These are phyloP conservation scores for Bibio marci DNA, from an alignment of 2,888 invertebrate genomes.

Conservation along the genomic window DNA sequence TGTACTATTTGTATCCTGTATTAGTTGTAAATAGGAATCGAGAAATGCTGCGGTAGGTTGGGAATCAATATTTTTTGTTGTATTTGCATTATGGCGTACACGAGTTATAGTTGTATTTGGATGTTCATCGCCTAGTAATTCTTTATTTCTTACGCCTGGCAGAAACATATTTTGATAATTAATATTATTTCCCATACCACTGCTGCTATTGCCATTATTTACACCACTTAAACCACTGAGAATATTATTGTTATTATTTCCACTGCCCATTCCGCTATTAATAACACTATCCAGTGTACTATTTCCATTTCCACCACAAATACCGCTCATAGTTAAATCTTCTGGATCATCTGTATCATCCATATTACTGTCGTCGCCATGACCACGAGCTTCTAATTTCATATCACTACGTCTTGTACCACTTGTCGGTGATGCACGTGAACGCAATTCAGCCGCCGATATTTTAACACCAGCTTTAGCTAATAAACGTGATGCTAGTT, in stretches of 20 bases:
- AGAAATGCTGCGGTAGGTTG: slow-evolving; percentile 55
- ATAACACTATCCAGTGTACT: too few relatives aligned
- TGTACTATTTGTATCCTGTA: slow-evolving; percentile 71
- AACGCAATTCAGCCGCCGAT: slow-evolving; percentile 64
- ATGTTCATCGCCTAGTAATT: slow-evolving; percentile 25
- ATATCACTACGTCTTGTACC: slow-evolving; percentile 62
- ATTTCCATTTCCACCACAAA: too few relatives aligned
- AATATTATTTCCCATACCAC: background rate
- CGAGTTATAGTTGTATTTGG: slow-evolving; percentile 47
- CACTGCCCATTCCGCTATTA: slow-evolving; percentile 19
- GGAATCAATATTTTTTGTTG: slow-evolving; percentile 47
- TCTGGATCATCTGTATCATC: slow-evolving; percentile 53
- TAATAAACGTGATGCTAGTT: slow-evolving; percentile 66
- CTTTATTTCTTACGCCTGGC: slow-evolving; percentile 2
- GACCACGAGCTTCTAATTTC: slow-evolving; percentile 58
- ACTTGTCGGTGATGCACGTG: slow-evolving; percentile 65
- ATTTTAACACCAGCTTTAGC: slow-evolving; percentile 82
- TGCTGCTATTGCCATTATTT: slow-evolving; percentile 15
- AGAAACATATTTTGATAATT: background rate
- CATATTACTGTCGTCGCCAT: slow-evolving; percentile 50
- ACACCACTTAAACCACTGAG: slow-evolving; percentile 20
- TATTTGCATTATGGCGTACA: slow-evolving; percentile 43
- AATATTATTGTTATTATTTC: slow-evolving; percentile 15
- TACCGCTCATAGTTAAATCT: slow-evolving; percentile 52
- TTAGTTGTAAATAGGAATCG: slow-evolving; percentile 76